These are phyloP conservation scores for zebrafish (Danio rerio) DNA, from an alignment of 2,113 vertebrate genomes.

Conservation along the genomic window DNA sequence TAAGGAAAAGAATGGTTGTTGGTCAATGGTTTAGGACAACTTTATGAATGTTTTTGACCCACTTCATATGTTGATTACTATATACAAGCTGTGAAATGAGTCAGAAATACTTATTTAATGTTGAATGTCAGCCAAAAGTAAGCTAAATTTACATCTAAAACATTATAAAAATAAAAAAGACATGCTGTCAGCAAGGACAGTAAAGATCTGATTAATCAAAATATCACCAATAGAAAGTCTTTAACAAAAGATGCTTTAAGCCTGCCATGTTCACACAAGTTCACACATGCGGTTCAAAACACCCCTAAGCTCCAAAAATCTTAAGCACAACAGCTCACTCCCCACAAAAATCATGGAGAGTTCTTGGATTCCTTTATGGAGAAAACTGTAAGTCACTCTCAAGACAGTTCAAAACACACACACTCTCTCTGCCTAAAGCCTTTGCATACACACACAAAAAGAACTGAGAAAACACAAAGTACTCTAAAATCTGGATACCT, in stretches of 20 bases:
- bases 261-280: conserved; percentile 28
- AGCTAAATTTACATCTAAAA: no score
- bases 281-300: conserved; percentile 42
- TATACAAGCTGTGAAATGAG: no score
- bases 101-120: neutral
- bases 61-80: no score
- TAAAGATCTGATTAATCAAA: neutral
- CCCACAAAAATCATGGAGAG: conserved; percentile 29
- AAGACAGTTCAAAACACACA: conserved; percentile 22
- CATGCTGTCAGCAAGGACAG: neutral
- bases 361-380: conserved; percentile 40
- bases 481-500: conserved; percentile 75
- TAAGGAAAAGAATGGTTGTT: no score
- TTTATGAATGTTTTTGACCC: no score
- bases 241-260: conserved; percentile 3
- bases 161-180: neutral
- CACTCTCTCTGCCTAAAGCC: neutral
- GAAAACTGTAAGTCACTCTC: conserved; percentile 47
- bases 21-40: no score
- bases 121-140: neutral
- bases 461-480: neutral
- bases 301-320: conserved; percentile 28
- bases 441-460: neutral
- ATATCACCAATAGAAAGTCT: conserved; percentile 16
- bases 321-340: conserved; percentile 24